phyloP scores from a whole-genome alignment of 2,113 vertebrate species.

The Theropithecus gelada region DNA sequence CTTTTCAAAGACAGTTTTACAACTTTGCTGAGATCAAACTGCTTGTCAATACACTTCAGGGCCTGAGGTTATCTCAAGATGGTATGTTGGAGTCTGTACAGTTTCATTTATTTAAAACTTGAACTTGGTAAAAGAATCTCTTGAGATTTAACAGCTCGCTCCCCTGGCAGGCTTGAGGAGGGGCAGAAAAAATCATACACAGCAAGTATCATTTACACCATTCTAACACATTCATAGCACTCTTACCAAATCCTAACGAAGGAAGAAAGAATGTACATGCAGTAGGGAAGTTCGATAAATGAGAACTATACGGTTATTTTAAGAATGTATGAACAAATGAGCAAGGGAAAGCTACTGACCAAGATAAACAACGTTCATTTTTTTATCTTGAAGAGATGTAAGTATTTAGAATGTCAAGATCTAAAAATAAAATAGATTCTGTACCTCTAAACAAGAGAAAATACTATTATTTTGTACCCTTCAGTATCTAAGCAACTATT shows the following conservation, averaged over 20 bases:
- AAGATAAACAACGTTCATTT: not conserved
- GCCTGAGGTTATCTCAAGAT: conserved; percentile 72
- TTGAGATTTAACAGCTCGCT: conserved; percentile 70
- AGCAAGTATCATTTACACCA: conserved; percentile 74
- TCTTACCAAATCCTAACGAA: conserved; percentile 35
- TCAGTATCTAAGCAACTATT: not conserved
- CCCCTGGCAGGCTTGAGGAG: conserved; percentile 35
- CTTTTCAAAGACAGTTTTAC: conserved; percentile 45
- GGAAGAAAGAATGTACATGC: not conserved
- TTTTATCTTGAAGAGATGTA: not conserved
- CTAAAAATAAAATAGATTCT: conserved; percentile 3
- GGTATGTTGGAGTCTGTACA: conserved; percentile 63
- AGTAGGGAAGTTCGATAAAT: not conserved
- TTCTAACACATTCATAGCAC: conserved; percentile 56
- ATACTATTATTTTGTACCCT: not conserved
- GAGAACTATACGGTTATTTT: not conserved
- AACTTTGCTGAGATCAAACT: not conserved
- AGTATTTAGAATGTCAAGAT: conserved; percentile 35
- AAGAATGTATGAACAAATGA: not conserved
- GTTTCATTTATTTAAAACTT: conserved; percentile 75
- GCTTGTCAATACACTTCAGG: conserved; percentile 47
- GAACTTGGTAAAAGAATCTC: conserved; percentile 70
- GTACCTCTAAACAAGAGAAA: not conserved
- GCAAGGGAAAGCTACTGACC: not conserved
- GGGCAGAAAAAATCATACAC: conserved; percentile 59